Evolutionary conservation across 2,888 invertebrate genomes (phyloP).

Genomic region (Cistogaster globosa): DNA sequence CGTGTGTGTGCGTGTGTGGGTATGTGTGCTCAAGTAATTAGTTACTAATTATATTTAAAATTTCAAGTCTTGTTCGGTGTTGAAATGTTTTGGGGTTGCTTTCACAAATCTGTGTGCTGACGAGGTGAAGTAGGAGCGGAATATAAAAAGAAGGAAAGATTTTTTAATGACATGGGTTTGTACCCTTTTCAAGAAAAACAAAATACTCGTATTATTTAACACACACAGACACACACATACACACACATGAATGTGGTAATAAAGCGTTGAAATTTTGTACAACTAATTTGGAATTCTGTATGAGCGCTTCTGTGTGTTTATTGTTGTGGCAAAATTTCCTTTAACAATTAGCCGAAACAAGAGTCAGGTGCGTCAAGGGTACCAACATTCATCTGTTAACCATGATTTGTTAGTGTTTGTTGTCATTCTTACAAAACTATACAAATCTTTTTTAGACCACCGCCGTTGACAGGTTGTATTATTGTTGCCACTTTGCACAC

Average conservation of each 20-base stretch:
- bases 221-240: neutral
- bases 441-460: slow-evolving; percentile 48
- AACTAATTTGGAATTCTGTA: slow-evolving; percentile 65
- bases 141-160: slow-evolving; percentile 24
- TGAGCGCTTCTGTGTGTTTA: slow-evolving; percentile 43
- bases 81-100: slow-evolving; percentile 58
- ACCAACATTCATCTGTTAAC: slow-evolving; percentile 32
- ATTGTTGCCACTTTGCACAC: slow-evolving; percentile 33
- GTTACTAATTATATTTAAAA: slow-evolving; percentile 70
- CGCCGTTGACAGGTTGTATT: slow-evolving; percentile 67
- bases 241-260: slow-evolving; percentile 23
- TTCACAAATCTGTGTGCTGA: slow-evolving; percentile 30
- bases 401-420: slow-evolving; percentile 62
- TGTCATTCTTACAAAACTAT: slow-evolving; percentile 57
- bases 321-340: slow-evolving; percentile 69
- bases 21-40: slow-evolving; percentile 59
- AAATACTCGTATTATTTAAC: slow-evolving; percentile 32
- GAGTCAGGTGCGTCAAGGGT: slow-evolving; percentile 67
- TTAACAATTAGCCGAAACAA: slow-evolving; percentile 67
- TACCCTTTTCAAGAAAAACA: slow-evolving; percentile 66
- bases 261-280: slow-evolving; percentile 61
- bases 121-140: slow-evolving; percentile 7
- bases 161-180: slow-evolving; percentile 69
- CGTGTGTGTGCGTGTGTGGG: neutral
- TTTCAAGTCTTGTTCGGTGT: slow-evolving; percentile 49